These are phyloP conservation scores for Seira musarum DNA, from an alignment of 2,888 invertebrate genomes.

Conservation along the genomic window DNA sequence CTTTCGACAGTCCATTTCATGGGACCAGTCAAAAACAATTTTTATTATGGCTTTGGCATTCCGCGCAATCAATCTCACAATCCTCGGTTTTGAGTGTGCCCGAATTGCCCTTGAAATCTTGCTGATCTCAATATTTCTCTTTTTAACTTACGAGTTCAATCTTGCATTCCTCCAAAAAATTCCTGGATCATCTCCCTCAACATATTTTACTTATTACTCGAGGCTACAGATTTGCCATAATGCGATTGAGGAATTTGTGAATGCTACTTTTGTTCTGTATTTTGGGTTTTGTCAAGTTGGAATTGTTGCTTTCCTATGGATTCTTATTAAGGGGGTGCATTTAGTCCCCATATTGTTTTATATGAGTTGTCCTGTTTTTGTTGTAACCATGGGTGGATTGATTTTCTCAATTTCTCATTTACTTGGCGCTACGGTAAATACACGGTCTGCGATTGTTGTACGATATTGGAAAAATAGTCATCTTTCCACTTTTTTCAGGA, in stretches of 20 bases:
- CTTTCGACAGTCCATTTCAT: background rate
- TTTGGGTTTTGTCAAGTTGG: background rate
- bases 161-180: background rate
- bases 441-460: background rate
- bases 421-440: slow-evolving; percentile 25
- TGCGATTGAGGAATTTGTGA: slow-evolving; percentile 10
- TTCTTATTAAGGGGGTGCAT: slow-evolving; percentile 18
- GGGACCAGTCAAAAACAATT: too few species aligned
- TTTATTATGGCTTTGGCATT: too few species aligned
- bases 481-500: background rate
- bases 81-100: background rate
- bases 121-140: background rate
- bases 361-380: slow-evolving; percentile 28
- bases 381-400: slow-evolving; percentile 1
- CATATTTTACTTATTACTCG: background rate
- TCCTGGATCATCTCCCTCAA: background rate
- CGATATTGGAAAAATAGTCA: slow-evolving; percentile 10
- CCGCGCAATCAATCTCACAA: background rate
- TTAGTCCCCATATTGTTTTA: slow-evolving; percentile 22
- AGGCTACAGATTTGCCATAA: slow-evolving; percentile 26
- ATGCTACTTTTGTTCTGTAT: background rate
- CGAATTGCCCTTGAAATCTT: background rate
- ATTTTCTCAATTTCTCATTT: slow-evolving; percentile 17
- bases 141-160: background rate
- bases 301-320: slow-evolving; percentile 26